phyloP scores from a whole-genome alignment of 2,888 invertebrate genomes.

The Habrosyne pyritoides region DNA sequence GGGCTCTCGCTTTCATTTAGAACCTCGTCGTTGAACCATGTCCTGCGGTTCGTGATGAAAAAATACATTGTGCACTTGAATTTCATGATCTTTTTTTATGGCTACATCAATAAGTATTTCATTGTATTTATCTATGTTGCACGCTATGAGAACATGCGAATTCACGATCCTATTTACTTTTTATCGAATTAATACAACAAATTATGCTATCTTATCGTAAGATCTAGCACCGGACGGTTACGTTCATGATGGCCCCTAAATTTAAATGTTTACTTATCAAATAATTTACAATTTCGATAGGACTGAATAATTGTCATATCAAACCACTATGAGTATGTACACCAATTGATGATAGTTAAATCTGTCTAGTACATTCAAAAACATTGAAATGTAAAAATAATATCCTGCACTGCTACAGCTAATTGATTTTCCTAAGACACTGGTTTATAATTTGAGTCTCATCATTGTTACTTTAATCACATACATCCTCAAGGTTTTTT shows the following conservation, averaged over 20 bases:
- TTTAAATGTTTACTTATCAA: not conserved
- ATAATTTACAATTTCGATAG: not conserved
- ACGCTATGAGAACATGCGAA: constrained; percentile 27
- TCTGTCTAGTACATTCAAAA: no score
- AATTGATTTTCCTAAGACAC: not conserved
- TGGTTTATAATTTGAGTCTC: constrained; percentile 20
- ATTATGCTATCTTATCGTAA: constrained; percentile 16
- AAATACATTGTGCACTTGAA: constrained; percentile 5
- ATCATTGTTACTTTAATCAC: constrained; percentile 31
- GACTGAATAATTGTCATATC: not conserved
- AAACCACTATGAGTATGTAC: no score
- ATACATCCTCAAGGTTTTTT: constrained; percentile 53
- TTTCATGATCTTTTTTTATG: not conserved
- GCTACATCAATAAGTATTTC: constrained; percentile 15
- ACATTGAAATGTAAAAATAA: not conserved
- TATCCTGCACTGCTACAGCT: not conserved
- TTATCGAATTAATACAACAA: constrained; percentile 29
- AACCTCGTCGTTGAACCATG: constrained; percentile 19
- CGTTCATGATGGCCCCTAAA: not conserved
- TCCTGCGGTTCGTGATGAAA: constrained; percentile 23
- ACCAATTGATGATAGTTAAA: no score
- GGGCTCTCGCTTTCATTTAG: constrained; percentile 58
- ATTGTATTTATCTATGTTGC: constrained; percentile 26
- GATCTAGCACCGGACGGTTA: not conserved
- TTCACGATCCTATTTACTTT: constrained; percentile 20